Base-by-base conservation (phyloP, 2,888 invertebrate species). In the Polydrusus pterygomalis region DNA sequence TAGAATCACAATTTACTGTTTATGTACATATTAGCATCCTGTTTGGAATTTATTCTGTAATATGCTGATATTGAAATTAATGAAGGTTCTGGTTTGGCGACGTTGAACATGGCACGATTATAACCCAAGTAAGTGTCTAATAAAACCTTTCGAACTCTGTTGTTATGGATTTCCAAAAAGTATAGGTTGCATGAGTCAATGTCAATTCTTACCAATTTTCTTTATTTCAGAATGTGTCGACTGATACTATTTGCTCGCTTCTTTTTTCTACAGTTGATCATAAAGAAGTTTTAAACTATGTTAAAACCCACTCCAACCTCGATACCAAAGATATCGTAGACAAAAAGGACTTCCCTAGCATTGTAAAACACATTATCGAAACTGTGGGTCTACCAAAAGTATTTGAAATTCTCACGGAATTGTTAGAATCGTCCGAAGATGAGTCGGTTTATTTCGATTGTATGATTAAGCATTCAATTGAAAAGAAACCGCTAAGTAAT, bases 181-280 rank as follows among this genome's bases (percentile, higher is more conserved):
- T n/a, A n/a, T n/a, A n/a, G n/a, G n/a, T n/a, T n/a, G n/a, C n/a
- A n/a, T n/a, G n/a, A n/a, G n/a, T n/a, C n/a, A n/a, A n/a, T n/a
- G n/a, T n/a, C n/a, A n/a, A n/a, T n/a, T 13, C 5, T 43, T 43
- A 54, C 17, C 65, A 20, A 63, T 64, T 69, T 47, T 40, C 34
- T 45, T 30, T 67, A 62, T 25, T 17, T 47, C 17, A 47, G 47
- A 17, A 17, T 17, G n/a, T 47, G 20, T 18, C 78, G 9, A 34
- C 67, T 18, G 77, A 80, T 17, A 78, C 78, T 17, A 45, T 81
- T 13, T 72, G 74, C 20, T 77, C 70, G 38, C 60, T 75, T 17
- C n/a, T 81, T 13, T 49, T 79, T n/a, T 51, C 77, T 11, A 54
- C 73, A 0, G 11, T 77, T n/a, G 77, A 79, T 20, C 73, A 79